Evolutionary conservation across 2,888 invertebrate genomes (phyloP).

Genomic region (Eugnorisma glareosa): DNA sequence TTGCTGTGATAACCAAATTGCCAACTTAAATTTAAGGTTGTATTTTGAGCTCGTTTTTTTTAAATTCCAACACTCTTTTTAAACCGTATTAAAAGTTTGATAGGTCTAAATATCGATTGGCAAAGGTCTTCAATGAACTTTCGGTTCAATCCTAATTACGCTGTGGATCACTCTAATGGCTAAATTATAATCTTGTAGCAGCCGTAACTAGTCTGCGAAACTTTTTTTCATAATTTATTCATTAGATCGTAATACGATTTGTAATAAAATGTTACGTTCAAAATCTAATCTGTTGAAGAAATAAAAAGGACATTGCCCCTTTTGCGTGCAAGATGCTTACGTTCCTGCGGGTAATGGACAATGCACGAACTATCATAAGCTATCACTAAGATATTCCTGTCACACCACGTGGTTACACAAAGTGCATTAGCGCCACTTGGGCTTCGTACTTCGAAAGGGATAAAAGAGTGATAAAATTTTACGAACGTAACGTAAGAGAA

Average conservation of each 20-base stretch:
- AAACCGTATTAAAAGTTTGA: neutral
- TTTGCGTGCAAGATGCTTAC: neutral
- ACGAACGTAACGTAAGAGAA: conserved; percentile 52
- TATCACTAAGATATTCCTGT: conserved; percentile 42
- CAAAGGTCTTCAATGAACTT: neutral
- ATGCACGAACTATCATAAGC: conserved; percentile 31
- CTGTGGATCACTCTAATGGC: conserved; percentile 13
- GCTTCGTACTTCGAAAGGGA: conserved; percentile 50
- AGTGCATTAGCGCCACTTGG: conserved; percentile 59
- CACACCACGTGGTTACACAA: conserved; percentile 49
- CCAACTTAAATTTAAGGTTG: conserved; percentile 35
- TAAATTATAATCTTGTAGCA: conserved; percentile 24
- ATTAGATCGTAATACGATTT: conserved; percentile 30
- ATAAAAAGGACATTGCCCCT: conserved; percentile 13
- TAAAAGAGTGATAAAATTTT: conserved; percentile 60
- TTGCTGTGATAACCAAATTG: conserved; percentile 50
- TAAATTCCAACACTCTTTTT: neutral
- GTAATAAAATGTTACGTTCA: conserved; percentile 13
- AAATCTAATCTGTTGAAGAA: conserved; percentile 21
- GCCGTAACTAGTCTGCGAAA: conserved; percentile 6
- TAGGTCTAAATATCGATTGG: conserved; percentile 14
- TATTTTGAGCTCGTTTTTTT: conserved; percentile 6
- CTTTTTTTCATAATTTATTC: conserved; percentile 43
- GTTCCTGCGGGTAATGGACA: neutral
- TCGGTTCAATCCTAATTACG: conserved; percentile 4